A percentile compares a stretch with the other conserved stretches of the same genome.
Evolutionary conservation across 2,888 invertebrate species (phyloP).

Genomic region (Creontiades dilutus): DNA sequence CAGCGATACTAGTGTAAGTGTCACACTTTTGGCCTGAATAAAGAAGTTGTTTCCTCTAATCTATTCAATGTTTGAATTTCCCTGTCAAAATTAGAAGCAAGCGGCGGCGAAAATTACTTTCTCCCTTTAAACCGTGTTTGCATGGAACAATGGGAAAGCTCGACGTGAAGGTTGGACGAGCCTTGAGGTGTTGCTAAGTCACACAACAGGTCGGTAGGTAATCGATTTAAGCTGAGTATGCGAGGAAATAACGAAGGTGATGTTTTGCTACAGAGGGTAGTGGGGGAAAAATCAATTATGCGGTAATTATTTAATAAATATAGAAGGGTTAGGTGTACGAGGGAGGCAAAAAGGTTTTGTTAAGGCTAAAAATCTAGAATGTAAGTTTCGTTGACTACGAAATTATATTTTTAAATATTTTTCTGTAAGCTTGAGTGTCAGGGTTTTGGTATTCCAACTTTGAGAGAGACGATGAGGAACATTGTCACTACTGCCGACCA

Average conservation of each 20-base stretch:
- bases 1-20: background rate
- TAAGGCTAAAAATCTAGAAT: no score
- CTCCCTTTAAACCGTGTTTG: background rate
- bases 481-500: no score
- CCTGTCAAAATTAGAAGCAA: background rate
- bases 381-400: no score
- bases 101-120: constrained; percentile 11
- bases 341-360: no score
- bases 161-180: background rate
- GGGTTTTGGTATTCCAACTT: no score
- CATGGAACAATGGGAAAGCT: background rate
- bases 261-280: background rate
- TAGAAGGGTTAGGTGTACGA: background rate
- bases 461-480: no score
- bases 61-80: background rate
- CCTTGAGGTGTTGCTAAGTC: constrained; percentile 42
- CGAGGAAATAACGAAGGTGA: background rate
- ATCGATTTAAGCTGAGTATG: constrained; percentile 27
- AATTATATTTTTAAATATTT: no score
- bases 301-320: constrained; percentile 52
- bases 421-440: no score
- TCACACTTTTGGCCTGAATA: background rate
- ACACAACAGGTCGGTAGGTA: constrained; percentile 2
- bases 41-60: background rate
- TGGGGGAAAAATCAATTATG: constrained; percentile 16